Percentiles rank a stretch among this genome's conserved stretches.
phyloP scores from a whole-genome alignment of 2,113 vertebrate genomes.

The Saccopteryx leptura region DNA sequence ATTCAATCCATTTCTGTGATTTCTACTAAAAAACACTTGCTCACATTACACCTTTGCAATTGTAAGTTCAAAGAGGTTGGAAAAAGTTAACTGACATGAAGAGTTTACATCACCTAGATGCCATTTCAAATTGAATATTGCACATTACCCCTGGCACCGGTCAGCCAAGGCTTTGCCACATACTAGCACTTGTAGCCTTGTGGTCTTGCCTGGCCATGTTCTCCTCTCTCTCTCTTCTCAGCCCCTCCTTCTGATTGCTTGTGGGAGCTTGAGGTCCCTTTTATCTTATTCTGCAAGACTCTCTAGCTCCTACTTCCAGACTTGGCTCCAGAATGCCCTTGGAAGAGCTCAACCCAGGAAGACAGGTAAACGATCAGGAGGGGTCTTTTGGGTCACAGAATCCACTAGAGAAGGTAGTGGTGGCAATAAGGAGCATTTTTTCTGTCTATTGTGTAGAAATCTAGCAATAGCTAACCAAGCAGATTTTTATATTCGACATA shows the following conservation, averaged over 20 bases:
- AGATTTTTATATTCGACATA: not conserved
- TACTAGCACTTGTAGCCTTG: not conserved
- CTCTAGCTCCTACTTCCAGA: not conserved
- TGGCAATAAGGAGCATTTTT: not conserved
- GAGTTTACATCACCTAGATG: not conserved
- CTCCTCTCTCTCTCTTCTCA: not conserved
- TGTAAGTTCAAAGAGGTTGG: not conserved
- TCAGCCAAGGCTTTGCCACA: not conserved
- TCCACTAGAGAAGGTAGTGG: not conserved
- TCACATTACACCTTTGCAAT: not conserved
- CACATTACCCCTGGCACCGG: not conserved
- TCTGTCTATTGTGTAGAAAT: not conserved
- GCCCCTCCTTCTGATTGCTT: not conserved
- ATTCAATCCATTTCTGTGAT: not conserved
- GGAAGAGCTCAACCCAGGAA: not conserved
- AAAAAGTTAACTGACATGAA: not conserved
- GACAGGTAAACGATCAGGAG: not conserved
- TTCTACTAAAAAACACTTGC: not conserved
- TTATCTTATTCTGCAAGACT: not conserved
- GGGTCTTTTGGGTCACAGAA: not conserved
- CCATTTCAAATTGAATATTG: not conserved
- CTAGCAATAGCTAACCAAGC: not conserved
- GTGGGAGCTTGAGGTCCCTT: not conserved
- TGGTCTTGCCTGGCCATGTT: not conserved
- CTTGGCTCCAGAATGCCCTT: not conserved